Evolutionary conservation across 2,797 vertebrate species (phyloP).

Genomic region (Rhabdophis nuchalis): DNA sequence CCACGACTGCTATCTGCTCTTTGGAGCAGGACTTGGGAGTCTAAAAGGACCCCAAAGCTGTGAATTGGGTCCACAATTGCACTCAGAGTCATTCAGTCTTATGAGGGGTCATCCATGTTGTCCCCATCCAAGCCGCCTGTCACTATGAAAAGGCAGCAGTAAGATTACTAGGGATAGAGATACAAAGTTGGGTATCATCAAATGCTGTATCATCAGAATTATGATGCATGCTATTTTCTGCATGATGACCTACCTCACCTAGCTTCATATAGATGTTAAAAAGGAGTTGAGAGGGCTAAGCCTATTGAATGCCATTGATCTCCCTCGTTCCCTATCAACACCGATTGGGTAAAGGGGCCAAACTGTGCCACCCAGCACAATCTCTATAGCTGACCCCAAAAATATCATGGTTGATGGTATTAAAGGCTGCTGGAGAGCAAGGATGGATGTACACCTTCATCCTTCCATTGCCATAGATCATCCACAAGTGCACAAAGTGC

Average conservation of each 20-base stretch:
- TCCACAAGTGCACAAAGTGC: no score
- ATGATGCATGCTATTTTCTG: background rate
- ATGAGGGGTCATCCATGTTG: background rate
- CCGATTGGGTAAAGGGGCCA: background rate
- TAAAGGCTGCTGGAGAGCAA: no score
- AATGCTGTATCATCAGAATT: background rate
- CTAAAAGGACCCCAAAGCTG: no score
- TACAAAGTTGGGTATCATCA: background rate
- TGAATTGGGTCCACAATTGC: no score
- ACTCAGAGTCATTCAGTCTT: no score
- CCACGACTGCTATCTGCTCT: background rate
- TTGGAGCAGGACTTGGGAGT: no score
- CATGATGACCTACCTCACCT: background rate
- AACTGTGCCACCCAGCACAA: background rate
- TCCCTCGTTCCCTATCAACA: background rate
- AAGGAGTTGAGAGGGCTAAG: background rate
- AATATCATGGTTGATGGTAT: no score
- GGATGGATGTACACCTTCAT: no score
- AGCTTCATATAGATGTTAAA: background rate
- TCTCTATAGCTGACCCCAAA: background rate
- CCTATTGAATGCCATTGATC: background rate
- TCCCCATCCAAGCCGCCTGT: background rate
- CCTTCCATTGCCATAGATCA: no score
- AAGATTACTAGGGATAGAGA: no score
- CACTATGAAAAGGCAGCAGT: no score